These are phyloP conservation scores for Pachycephus smyrnensis DNA, from an alignment of 2,888 invertebrate species.

Conservation along the genomic window DNA sequence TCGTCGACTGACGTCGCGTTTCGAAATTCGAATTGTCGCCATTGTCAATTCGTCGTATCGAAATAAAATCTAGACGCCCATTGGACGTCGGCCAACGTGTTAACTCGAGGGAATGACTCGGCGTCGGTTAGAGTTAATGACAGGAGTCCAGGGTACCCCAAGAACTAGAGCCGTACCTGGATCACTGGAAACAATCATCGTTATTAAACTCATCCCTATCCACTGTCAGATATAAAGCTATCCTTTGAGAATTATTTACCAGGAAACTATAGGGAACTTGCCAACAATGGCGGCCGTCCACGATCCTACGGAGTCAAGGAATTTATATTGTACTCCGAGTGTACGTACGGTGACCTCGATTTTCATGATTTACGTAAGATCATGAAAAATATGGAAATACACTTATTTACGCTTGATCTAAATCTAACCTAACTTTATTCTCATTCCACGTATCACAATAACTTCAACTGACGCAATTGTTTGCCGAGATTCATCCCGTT, in stretches of 20 bases:
- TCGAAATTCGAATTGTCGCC: slow-evolving; percentile 1
- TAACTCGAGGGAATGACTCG: slow-evolving; percentile 30
- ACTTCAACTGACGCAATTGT: background rate
- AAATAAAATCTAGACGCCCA: background rate
- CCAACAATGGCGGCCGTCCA: background rate
- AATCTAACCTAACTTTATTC: background rate
- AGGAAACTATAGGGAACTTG: slow-evolving; percentile 29
- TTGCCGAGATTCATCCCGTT: slow-evolving; percentile 35
- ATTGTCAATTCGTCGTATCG: background rate
- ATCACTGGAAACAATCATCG: slow-evolving; percentile 59
- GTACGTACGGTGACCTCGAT: too few species aligned
- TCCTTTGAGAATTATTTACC: slow-evolving; percentile 49
- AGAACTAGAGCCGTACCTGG: slow-evolving; percentile 12
- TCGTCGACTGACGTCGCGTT: background rate
- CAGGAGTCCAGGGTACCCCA: background rate
- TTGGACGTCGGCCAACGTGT: slow-evolving; percentile 7
- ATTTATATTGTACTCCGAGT: background rate
- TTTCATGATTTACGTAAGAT: background rate
- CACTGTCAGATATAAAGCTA: slow-evolving; percentile 45
- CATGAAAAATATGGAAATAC: too few species aligned
- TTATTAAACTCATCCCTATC: slow-evolving; percentile 53
- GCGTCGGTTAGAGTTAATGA: slow-evolving; percentile 23
- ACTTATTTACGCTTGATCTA: background rate
- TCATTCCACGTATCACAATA: background rate
- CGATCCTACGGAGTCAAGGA: too few species aligned